Percentiles rank a stretch among this genome's conserved stretches.
phyloP scores from a whole-genome alignment of 2,797 vertebrate species.

The Aldrovandia affinis region DNA sequence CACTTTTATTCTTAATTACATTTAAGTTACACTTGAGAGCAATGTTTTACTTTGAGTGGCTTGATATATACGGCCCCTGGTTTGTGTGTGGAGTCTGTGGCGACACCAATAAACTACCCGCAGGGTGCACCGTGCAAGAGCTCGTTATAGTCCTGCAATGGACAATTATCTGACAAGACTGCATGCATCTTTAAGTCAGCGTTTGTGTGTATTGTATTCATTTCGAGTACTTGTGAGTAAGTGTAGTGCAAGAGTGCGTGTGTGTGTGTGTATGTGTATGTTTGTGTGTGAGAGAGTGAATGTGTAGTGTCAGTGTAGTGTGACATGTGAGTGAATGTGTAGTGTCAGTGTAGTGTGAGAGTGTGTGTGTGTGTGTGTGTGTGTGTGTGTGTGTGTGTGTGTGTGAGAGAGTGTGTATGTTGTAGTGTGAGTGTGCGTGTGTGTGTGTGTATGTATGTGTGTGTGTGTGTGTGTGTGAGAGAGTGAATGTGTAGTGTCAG shows the following conservation, averaged over 20 bases:
- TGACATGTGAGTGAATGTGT: background rate
- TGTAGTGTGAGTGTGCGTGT: background rate
- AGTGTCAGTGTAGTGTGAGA: too few relatives aligned
- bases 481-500: background rate
- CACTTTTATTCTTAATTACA: too few relatives aligned
- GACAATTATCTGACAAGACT: too few relatives aligned
- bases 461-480: background rate
- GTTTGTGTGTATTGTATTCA: background rate
- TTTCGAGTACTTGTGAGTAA: background rate
- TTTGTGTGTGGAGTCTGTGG: too few relatives aligned
- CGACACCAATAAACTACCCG: too few relatives aligned
- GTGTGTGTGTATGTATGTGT: background rate
- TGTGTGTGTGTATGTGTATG: background rate
- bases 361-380: background rate
- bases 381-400: background rate
- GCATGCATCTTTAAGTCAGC: background rate
- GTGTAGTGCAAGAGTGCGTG: too few relatives aligned
- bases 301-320: background rate
- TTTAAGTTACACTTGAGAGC: too few relatives aligned
- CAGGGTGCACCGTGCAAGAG: too few relatives aligned
- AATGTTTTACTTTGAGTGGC: too few relatives aligned
- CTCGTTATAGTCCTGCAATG: too few relatives aligned
- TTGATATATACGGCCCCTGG: too few relatives aligned
- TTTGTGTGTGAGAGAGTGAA: background rate
- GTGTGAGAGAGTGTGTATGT: background rate